Conservation (phyloP, 1,140 invertebrate species). For the Saxidomus purpurata region DNA sequence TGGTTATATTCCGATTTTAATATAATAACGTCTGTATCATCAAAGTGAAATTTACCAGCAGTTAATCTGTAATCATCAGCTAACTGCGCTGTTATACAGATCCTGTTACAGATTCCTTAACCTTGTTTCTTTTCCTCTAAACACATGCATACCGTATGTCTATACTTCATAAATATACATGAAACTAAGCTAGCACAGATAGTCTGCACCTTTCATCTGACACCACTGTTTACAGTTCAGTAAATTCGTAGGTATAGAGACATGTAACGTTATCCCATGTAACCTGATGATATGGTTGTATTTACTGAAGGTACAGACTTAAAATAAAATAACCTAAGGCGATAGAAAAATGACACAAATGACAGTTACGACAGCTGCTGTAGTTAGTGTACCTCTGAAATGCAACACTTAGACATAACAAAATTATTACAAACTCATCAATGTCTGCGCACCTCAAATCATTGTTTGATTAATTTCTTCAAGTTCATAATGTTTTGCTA, state of each 20-base stretch:
- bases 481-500: too few species aligned
- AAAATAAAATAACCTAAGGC: neutral
- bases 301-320: neutral
- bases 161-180: neutral
- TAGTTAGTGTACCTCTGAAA: too few species aligned
- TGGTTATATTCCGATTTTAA: too few species aligned
- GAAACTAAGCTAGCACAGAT: neutral
- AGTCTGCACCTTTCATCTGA: neutral
- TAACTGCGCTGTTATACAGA: too few species aligned
- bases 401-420: too few species aligned
- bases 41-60: too few species aligned
- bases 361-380: neutral
- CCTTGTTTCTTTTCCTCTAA: neutral
- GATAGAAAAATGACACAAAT: neutral
- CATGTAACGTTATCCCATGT: neutral
- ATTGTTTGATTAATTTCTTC: too few species aligned
- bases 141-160: conserved; percentile 1
- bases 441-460: too few species aligned
- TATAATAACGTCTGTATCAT: too few species aligned
- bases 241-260: neutral
- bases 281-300: neutral
- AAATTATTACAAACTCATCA: too few species aligned
- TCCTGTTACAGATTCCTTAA: neutral
- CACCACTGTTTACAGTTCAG: conserved; percentile 15
- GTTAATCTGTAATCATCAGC: too few species aligned